Base-by-base conservation (phyloP, 2,888 invertebrate species). In the Synergus laeviventris region DNA sequence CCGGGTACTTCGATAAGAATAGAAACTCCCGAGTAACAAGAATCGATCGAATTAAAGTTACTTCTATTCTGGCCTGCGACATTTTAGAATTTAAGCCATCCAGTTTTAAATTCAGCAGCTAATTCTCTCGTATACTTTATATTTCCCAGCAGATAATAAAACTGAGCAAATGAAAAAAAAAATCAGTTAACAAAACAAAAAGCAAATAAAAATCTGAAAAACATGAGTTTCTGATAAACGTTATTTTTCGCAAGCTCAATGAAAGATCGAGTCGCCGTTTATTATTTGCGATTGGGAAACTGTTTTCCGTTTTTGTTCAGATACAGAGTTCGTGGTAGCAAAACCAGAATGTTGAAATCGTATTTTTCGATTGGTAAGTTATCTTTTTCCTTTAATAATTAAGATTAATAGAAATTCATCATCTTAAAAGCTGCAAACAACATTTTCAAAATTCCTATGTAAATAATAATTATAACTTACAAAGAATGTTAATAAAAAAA, bases 21-120 rank as follows among this genome's bases (percentile, higher is more conserved):
- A 70, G 70, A 70, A 70, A 49, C 70, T 49, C 24, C 12, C 42
- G 45, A 66, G 45, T 45, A 66, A 66, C 45, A 66, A 49, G 70
- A 70, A 70, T 70, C 49, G 49, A 70, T 49, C 70, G 70, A 70
- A 49, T 70, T 70, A 70, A 70, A 49, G 70, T 70, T 70, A 70
- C 70, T 70, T 70, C 70, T 70, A 70, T 70, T 70, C 49, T 70
- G 18, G 31, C 9, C 70, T n/a, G 31, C 49, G 70, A 36, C 70
- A 70, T 70, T 70, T 36, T 70, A 45, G 49, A 70, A 70, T 70
- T 49, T 70, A 49, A 54, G 31, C 24, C 70, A 70, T 70, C 42
- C 24, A 9, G 16, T 45, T 45, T 24, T 45, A 45, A 45, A 16
- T 62, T 2, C 36, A 16, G 36, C 18, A 62, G n/a, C 38, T 62